Percentiles rank a stretch among this genome's conserved stretches.
Evolutionary conservation across 2,797 vertebrate genomes (phyloP).

Genomic region (Dicrostonyx torquatus): DNA sequence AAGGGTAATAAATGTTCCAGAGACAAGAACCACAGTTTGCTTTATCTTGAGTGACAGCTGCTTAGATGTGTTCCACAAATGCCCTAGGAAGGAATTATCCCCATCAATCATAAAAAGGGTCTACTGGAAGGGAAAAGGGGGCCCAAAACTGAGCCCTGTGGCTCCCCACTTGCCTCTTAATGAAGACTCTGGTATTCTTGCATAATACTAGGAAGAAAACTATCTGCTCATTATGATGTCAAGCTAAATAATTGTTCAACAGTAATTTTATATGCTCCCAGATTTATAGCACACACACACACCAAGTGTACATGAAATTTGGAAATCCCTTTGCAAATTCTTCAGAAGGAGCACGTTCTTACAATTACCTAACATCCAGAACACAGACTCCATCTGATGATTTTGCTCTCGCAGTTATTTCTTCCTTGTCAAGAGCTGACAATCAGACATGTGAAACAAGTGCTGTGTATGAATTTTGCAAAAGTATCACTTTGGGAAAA

Average conservation of each 20-base stretch:
- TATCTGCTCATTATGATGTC: background rate
- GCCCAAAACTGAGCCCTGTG: background rate
- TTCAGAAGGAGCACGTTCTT: background rate
- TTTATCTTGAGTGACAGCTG: constrained; percentile 6
- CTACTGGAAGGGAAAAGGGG: background rate
- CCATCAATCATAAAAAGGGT: background rate
- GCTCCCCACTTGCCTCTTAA: background rate
- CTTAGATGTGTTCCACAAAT: background rate
- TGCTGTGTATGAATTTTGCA: constrained; percentile 71
- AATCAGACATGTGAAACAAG: constrained; percentile 69
- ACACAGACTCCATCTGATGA: background rate
- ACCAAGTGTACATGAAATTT: background rate
- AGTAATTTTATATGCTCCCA: background rate
- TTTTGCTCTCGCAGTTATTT: constrained; percentile 41
- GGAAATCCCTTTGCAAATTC: background rate
- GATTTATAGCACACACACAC: background rate
- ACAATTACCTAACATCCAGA: background rate
- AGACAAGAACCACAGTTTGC: background rate
- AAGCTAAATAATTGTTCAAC: background rate
- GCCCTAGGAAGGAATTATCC: constrained; percentile 8
- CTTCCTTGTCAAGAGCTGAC: constrained; percentile 62
- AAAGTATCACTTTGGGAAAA: constrained; percentile 79
- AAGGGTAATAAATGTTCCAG: background rate
- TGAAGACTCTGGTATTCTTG: background rate
- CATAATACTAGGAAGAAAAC: background rate